Percentiles rank a stretch among this genome's conserved stretches.
Evolutionary conservation across 2,888 invertebrate genomes (phyloP).

Genomic region (Zhuqinia jingwanae): DNA sequence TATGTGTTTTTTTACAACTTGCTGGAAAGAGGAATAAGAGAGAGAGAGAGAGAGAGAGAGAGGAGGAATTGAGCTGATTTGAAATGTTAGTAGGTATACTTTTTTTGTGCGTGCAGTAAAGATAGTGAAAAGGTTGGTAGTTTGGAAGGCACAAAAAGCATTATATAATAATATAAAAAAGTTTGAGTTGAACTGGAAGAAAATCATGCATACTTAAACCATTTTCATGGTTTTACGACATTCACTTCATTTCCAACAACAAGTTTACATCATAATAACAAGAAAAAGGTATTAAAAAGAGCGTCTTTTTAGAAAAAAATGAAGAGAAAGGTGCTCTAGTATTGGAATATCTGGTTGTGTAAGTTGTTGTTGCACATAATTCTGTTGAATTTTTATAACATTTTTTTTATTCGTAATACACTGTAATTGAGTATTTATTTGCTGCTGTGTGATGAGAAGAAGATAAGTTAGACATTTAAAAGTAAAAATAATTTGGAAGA

Average conservation of each 20-base stretch:
- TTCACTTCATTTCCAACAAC: neutral
- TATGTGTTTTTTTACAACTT: slow-evolving; percentile 55
- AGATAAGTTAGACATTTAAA: too few species aligned
- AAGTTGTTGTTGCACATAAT: too few species aligned
- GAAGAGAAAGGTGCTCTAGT: neutral
- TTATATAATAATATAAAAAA: slow-evolving; percentile 30
- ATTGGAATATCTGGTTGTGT: too few species aligned
- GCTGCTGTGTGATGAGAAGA: too few species aligned
- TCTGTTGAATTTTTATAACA: too few species aligned
- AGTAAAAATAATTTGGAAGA: too few species aligned
- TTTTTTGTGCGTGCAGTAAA: neutral
- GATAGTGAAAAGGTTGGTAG: too few species aligned
- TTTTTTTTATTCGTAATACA: too few species aligned
- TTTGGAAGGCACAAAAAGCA: neutral
- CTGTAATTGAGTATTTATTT: too few species aligned
- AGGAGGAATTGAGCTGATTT: slow-evolving; percentile 55
- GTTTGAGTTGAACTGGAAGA: neutral
- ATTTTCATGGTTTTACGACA: neutral
- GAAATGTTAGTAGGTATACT: neutral
- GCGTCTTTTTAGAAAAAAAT: too few species aligned
- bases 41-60: slow-evolving; percentile 6
- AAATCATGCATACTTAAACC: slow-evolving; percentile 53
- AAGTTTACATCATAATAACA: neutral
- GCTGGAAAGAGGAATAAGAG: slow-evolving; percentile 19
- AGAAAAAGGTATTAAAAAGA: neutral